These are phyloP conservation scores for Pemphigus obesinymphae DNA, from an alignment of 1,140 invertebrate species.

Conservation along the genomic window DNA sequence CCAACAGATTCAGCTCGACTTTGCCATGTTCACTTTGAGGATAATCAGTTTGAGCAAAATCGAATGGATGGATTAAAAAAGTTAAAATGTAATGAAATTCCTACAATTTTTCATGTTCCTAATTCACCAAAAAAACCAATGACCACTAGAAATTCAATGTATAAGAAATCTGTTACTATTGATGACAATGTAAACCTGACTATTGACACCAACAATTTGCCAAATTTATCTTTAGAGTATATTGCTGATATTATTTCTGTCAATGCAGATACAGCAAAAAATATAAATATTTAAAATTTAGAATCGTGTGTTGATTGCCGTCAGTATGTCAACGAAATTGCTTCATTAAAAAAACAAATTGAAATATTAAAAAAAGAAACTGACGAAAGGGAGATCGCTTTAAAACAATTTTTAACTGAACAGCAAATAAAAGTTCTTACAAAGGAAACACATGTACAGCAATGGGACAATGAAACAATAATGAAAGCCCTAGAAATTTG, in stretches of 20 bases:
- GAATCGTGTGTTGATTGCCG: not conserved
- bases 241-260: not conserved
- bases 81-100: slow-evolving; percentile 36
- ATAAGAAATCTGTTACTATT: no score
- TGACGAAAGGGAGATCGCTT: not conserved
- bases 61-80: slow-evolving; percentile 24
- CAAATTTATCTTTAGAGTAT: no score
- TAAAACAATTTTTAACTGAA: not conserved
- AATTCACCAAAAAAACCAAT: slow-evolving; percentile 30
- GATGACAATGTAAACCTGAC: no score
- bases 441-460: not conserved
- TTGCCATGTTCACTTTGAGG: slow-evolving; percentile 31
- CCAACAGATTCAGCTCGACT: no score
- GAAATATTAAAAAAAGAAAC: not conserved
- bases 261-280: not conserved
- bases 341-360: not conserved
- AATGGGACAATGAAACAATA: not conserved
- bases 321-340: not conserved
- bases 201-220: no score
- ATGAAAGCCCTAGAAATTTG: not conserved
- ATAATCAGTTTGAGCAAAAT: slow-evolving; percentile 20
- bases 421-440: not conserved
- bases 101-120: slow-evolving; percentile 39
- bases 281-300: not conserved
- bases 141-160: not conserved